phyloP scores from a whole-genome alignment of 2,113 vertebrate genomes.

The Brachyhypopomus occidentalis region DNA sequence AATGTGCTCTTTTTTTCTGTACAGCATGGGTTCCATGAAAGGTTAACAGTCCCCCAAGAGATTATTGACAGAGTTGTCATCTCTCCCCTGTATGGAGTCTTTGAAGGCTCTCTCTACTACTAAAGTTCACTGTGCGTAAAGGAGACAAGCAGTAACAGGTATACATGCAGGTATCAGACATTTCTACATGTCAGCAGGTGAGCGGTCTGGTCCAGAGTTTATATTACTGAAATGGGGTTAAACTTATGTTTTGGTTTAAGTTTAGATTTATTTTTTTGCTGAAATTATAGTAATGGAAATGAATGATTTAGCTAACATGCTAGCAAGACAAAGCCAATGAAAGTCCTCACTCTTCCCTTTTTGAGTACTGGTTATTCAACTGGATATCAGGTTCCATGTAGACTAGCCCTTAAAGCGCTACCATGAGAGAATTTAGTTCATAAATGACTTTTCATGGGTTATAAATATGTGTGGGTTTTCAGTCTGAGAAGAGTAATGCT shows the following conservation, averaged over 20 bases:
- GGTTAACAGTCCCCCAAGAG: slow-evolving; percentile 13
- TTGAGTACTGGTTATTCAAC: neutral
- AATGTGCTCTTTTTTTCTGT: neutral
- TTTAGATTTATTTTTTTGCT: neutral
- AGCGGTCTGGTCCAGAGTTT: neutral
- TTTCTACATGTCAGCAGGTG: slow-evolving; percentile 2
- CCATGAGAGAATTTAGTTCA: neutral
- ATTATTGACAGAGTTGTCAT: slow-evolving; percentile 37
- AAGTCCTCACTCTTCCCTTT: neutral
- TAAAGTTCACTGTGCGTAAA: slow-evolving; percentile 6
- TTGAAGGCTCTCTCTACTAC: slow-evolving; percentile 26
- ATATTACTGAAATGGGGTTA: neutral
- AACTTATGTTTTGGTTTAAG: neutral
- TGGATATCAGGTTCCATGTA: slow-evolving; percentile 7
- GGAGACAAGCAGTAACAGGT: neutral
- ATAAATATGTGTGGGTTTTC: neutral
- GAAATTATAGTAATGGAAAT: neutral
- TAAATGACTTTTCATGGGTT: neutral
- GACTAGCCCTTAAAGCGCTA: neutral
- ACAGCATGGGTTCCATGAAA: neutral
- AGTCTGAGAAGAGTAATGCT: slow-evolving; percentile 17
- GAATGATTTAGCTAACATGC: neutral
- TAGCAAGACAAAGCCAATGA: neutral
- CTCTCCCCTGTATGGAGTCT: slow-evolving; percentile 10
- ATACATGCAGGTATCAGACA: neutral